A percentile compares a stretch with the other conserved stretches of the same genome.
Evolutionary conservation across 2,888 invertebrate species (phyloP).

Genomic region (Eueremaeus valkanovi): DNA sequence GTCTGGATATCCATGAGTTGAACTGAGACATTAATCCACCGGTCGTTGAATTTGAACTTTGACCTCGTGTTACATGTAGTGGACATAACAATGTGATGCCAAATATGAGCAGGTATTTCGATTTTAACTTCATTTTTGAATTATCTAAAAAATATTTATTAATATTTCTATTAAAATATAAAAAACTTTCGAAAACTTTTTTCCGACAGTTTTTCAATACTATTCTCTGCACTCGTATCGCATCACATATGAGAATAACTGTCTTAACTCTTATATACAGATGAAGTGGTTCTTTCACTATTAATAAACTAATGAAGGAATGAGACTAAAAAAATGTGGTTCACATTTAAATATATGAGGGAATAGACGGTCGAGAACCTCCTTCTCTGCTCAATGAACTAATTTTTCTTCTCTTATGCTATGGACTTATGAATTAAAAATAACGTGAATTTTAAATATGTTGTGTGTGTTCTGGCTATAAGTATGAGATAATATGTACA

Average conservation of each 20-base stretch:
- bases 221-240: too few relatives aligned
- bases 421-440: too few relatives aligned
- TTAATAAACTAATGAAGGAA: background rate
- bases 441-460: too few relatives aligned
- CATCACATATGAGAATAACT: background rate
- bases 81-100: background rate
- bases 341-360: constrained; percentile 2
- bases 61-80: background rate
- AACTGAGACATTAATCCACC: constrained; percentile 13
- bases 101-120: background rate
- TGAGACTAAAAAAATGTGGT: constrained; percentile 1
- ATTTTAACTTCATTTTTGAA: background rate
- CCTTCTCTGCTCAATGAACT: constrained; percentile 26
- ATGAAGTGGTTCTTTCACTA: background rate
- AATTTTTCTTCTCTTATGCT: background rate
- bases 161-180: too few relatives aligned
- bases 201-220: too few relatives aligned
- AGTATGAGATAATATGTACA: too few relatives aligned
- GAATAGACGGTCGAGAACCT: background rate
- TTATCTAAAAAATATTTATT: background rate
- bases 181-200: background rate
- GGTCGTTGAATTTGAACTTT: background rate
- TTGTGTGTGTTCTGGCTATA: too few relatives aligned
- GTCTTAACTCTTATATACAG: too few relatives aligned
- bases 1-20: constrained; percentile 13